phyloP scores from a whole-genome alignment of 2,888 invertebrate genomes.

The Cistogaster globosa region DNA sequence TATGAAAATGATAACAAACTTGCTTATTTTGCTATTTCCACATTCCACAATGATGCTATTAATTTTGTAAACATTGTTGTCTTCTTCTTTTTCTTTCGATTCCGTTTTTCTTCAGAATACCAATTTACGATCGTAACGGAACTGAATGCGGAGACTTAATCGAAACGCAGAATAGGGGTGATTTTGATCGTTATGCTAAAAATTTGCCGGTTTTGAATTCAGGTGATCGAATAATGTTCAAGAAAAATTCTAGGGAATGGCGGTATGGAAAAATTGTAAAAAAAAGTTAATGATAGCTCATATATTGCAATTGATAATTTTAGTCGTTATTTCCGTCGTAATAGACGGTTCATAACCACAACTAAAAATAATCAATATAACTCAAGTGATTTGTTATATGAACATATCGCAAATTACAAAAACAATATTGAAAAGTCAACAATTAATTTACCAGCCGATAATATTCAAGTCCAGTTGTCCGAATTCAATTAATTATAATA shows the following conservation, averaged over 20 bases:
- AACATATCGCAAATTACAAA: not conserved
- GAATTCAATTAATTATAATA: not conserved
- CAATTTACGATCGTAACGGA: too few species aligned
- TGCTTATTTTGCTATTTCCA: too few species aligned
- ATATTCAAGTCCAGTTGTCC: not conserved
- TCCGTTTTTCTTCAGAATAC: too few species aligned
- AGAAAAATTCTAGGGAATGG: conserved; percentile 26
- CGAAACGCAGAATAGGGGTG: too few species aligned
- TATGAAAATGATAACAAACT: too few species aligned
- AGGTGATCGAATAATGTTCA: conserved; percentile 39
- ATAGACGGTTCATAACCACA: conserved; percentile 23
- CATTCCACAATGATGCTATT: too few species aligned
- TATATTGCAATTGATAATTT: conserved; percentile 40
- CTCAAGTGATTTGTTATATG: conserved; percentile 29
- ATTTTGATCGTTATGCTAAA: conserved; percentile 20
- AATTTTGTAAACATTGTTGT: too few species aligned
- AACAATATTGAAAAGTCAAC: conserved; percentile 1
- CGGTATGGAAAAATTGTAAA: conserved; percentile 25
- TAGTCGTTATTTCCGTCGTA: conserved; percentile 40
- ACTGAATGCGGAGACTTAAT: too few species aligned
- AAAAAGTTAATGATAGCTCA: conserved; percentile 43
- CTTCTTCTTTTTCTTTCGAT: too few species aligned
- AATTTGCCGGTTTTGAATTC: conserved; percentile 20
- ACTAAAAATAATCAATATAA: conserved; percentile 1
- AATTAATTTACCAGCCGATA: not conserved